Evolutionary conservation across 2,888 invertebrate genomes (phyloP), one percentile per base, ranked within the genome.

Genomic region (Pachymerium ferrugineum): DNA sequence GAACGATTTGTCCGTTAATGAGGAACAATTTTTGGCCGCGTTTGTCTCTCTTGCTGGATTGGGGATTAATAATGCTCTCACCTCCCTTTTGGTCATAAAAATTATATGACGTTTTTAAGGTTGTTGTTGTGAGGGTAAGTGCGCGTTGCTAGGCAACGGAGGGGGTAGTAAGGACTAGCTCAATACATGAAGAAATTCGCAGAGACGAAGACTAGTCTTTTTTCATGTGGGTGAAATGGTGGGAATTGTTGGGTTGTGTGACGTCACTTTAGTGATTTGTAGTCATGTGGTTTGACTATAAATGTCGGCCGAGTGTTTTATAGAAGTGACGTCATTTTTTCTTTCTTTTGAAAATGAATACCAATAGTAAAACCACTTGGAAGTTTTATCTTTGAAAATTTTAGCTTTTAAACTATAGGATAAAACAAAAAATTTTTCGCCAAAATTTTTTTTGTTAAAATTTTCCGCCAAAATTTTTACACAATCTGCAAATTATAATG

Each of bases 81-180:
- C 68, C 29, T 29, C 68, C 68, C 68, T 54, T 22, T 54, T 16
- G 68, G 28, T 16, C 68, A 29, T 30, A 30, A 68, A 68, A 68
- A 68, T 68, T 68, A 68, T 68, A 68, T 68, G 68, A 68, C 68
- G 68, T 68, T 68, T 68, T 68, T 68, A 68, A 31, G 68, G 68
- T 29, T 68, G 29, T 68, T 68, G 68, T 68, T 68, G 29, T 12
- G 68, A 31, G 68, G 29, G 68, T 68, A 68, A 68, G 29, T 31
- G 68, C 29, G 29, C 29, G 68, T 68, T 68, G 29, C 68, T 12
- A 3, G 6, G 68, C 68, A 68, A 31, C 68, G n/a, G 68, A 8
- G 2, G 10, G 47, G 22, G 47, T 12, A 22, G 14, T 10, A 14
- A 3, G 47, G 47, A 54, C 22, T 22, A 22, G 22, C 47, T 54